Evolutionary conservation across 2,797 vertebrate genomes (phyloP), one percentile per base, ranked within the genome.

Genomic region (Thamnophis elegans): DNA sequence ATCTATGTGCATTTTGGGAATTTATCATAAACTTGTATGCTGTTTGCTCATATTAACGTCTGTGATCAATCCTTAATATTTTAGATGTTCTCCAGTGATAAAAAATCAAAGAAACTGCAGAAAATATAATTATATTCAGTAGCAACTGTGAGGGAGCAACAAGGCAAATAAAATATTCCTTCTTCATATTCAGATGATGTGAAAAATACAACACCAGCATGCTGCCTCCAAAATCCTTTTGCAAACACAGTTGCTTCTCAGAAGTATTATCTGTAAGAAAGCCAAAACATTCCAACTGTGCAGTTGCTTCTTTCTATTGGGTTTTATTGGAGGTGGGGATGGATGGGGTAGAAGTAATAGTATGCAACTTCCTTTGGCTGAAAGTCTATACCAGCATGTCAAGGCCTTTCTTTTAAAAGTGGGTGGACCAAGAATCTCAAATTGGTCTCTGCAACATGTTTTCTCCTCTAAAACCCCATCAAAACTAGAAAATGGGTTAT

Each of bases 1-100:
- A 96, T 95, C 96, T 96, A 95, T 96, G 96, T 96, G 94, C 95
- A 95, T 94, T 93, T 82, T 47, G 88, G 58, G 51, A 56, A 85
- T 88, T 88, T 78, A 88, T 51, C 32, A 18, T 59, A 88, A 91
- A 68, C n/a, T 59, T 88, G 26, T 62, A 88, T 82, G 62, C 94
- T 96, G 95, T 95, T 94, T 14, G 93, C 96, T 97, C 97, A 96
- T 96, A 95, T 95, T 94, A 96, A 96, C 95, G 96, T 95, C 91
- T 92, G 95, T 97, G 96, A 96, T 96, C 97, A 96, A 97, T 95
- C 97, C 97, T 94, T 95, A 94, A 90, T 92, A 92, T 96, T 94
- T 96, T 96, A 95, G 94, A 94, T 93, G 93, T 90, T 93, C 95
- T 96, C 94, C 91, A 95, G 91, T 95, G 95, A 96, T 95, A 94